These are phyloP conservation scores for Ramazzottius varieornatus DNA, from an alignment of 2,888 invertebrate species.

Conservation along the genomic window DNA sequence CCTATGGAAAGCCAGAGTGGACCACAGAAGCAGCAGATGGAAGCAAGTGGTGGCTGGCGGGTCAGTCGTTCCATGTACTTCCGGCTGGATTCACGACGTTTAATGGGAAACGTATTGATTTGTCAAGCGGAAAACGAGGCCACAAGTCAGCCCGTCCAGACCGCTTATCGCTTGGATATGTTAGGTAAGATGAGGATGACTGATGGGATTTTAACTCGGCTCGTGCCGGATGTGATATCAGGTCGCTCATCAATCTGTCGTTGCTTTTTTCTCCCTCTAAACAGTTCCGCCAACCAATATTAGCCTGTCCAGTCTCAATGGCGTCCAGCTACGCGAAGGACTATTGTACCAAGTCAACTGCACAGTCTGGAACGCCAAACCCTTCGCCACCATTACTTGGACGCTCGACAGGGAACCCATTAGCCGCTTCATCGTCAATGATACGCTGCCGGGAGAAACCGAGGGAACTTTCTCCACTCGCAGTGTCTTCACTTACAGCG, in stretches of 20 bases:
- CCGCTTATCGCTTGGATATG: background rate
- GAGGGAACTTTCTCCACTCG: background rate
- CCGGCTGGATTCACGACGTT: background rate
- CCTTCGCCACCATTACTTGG: background rate
- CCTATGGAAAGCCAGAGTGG: background rate
- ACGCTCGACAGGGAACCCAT: background rate
- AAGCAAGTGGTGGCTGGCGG: background rate
- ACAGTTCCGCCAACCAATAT: background rate
- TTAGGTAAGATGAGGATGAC: too few relatives aligned
- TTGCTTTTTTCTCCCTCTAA: too few relatives aligned
- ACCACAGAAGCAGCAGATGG: background rate
- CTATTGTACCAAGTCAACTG: background rate
- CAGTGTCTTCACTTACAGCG: background rate
- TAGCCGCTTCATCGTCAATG: background rate
- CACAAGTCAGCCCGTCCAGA: background rate
- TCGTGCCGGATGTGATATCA: too few relatives aligned
- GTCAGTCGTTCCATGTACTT: background rate
- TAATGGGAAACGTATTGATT: conserved; percentile 1
- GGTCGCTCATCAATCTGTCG: too few relatives aligned
- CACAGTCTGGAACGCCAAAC: background rate
- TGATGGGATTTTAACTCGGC: too few relatives aligned
- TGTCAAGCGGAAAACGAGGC: conserved; percentile 4
- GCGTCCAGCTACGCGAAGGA: background rate
- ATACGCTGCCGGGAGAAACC: background rate
- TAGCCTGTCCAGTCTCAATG: background rate